Evolutionary conservation across 2,797 vertebrate genomes (phyloP), one percentile per base, ranked within the genome.

Genomic region (Varecia variegata): DNA sequence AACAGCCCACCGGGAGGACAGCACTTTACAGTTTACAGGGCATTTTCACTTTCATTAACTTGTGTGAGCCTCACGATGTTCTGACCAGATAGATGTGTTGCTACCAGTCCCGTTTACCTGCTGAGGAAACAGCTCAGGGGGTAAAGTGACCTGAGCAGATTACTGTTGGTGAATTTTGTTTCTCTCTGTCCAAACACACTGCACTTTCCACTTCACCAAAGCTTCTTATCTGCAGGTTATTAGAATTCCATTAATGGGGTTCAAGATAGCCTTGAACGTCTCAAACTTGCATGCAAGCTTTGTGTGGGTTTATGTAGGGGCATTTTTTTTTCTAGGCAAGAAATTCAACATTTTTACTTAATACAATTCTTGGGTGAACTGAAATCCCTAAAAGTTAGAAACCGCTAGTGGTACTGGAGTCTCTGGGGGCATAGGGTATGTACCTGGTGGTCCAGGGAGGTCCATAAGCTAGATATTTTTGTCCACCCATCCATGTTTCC

Each of bases 351-450:
- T 50, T 79, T 65, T 94, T 79, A 58, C 27, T 58, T 58, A 27
- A 58, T 58, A 82, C 10, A 52, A 43, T 1, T 25, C 45, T 94
- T 43, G 4, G 17, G n/a, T 76, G 21, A 18, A 83, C 9, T 60
- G 74, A 94, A 83, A 86, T 81, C 3, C 58, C 70, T 67, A 65
- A 85, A 95, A 40, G 38, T 81, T 93, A 56, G 92, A 90, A 93
- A 38, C 12, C 8, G 35, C 9, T 43, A 30, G 1, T 30, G 2
- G 17, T 65, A 10, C 27, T 68, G 9, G 56, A 84, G 15, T n/a
- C 40, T 20, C 1, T n/a, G 80, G 58, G 25, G 15, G 14, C 7
- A 56, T 2, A 10, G 14, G 4, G 5, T 67, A 21, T 40, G 30
- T 81, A 58, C 3, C 8, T 52, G 3, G 12, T 45, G 20, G 35